Base-by-base conservation (phyloP, 2,888 invertebrate species). In the Temnothorax rugatulus region DNA sequence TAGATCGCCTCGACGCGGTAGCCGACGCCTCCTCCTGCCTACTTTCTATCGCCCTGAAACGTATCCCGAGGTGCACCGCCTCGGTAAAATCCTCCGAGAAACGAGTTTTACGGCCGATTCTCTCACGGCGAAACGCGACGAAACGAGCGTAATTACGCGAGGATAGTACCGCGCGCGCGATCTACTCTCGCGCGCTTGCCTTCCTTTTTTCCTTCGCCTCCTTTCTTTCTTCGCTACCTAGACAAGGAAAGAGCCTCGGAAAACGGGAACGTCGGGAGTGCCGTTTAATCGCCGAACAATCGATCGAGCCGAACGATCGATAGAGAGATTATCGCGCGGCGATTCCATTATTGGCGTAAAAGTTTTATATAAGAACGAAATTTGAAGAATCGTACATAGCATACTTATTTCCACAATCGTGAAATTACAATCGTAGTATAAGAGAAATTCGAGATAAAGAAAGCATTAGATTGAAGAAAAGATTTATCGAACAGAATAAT, bases 31-130 rank as follows among this genome's bases (percentile, higher is more conserved):
- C 29, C 29, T 29, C 74, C 83, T 76, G 89, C 86, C 88, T 89
- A 87, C 89, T 89, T 90, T 90, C 90, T 88, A 88, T 85, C 88
- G 83, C 66, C 79, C 79, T 85, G 85, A 54, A 89, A 84, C 86
- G 82, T 82, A 79, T 76, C 54, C 57, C 86, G 83, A 73, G 83
- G 68, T 87, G 76, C 86, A 74, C 57, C 81, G 59, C 47, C 57
- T 71, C 87, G 61, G 86, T 87, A 87, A 90, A 88, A 87, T 89
- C 84, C 83, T 71, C 85, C 61, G 25, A 66, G 90, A 84, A 89
- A 90, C 89, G 84, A 84, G 88, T 88, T 90, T 89, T 88, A 87
- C 88, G 77, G 50, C 71, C 85, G 85, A 90, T 90, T 90, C 87
- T 90, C 81, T 90, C 77, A 75, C 87, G 52, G 77, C 79, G 83